Evolutionary conservation across 2,888 invertebrate species (phyloP).

Genomic region (Agonopterix heracliana): DNA sequence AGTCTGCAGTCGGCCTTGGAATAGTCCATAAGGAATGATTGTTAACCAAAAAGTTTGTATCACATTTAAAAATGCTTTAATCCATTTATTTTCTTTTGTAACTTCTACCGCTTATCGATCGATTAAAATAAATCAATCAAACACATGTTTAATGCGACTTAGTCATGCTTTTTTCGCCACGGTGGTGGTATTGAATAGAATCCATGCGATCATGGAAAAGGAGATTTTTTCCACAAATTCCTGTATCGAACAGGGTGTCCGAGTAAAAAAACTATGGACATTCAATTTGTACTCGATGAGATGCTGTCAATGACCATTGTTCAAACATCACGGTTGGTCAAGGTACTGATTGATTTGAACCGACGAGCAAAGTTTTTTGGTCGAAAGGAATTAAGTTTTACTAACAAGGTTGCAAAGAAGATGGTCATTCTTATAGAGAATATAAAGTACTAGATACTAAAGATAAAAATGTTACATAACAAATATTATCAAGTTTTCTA

Average conservation of each 20-base stretch:
- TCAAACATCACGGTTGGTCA: constrained; percentile 29
- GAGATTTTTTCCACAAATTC: constrained; percentile 30
- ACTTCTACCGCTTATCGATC: constrained; percentile 25
- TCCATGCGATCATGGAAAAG: constrained; percentile 27
- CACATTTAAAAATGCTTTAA: too few relatives aligned
- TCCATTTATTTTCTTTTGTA: neutral
- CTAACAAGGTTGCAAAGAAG: too few relatives aligned
- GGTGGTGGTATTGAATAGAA: constrained; percentile 30
- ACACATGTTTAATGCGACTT: constrained; percentile 37
- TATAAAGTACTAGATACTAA: too few relatives aligned
- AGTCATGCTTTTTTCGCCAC: constrained; percentile 47
- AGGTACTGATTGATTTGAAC: neutral
- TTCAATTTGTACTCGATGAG: constrained; percentile 57
- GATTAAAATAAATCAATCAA: constrained; percentile 35
- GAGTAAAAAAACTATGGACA: constrained; percentile 39
- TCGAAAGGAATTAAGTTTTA: too few relatives aligned
- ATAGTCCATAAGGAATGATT: too few relatives aligned
- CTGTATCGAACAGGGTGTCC: constrained; percentile 35
- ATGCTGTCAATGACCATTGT: constrained; percentile 42
- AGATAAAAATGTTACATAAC: too few relatives aligned
- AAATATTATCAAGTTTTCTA: too few relatives aligned
- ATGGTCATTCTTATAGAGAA: too few relatives aligned
- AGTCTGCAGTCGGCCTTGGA: too few relatives aligned
- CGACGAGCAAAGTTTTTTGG: too few relatives aligned
- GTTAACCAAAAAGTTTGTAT: too few relatives aligned